A percentile compares a stretch with the other conserved stretches of the same genome.
These are phyloP conservation scores for Ctenosaura bakeri DNA, from an alignment of 2,797 vertebrate genomes.

Conservation along the genomic window DNA sequence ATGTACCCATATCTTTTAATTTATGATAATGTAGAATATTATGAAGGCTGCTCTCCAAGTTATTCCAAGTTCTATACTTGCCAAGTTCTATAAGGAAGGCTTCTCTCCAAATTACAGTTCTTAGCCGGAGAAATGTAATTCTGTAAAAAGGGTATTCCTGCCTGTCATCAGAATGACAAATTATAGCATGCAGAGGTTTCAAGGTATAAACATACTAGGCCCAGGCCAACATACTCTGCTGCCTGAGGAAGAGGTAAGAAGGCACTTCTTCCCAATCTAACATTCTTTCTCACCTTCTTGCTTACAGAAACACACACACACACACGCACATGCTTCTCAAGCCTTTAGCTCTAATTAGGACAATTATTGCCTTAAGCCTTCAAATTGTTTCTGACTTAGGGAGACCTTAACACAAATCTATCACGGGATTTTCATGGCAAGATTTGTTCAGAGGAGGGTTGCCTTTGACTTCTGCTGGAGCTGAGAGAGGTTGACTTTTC, in stretches of 20 bases:
- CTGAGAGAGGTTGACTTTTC: too few relatives aligned
- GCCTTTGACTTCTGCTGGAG: too few relatives aligned
- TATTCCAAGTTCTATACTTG: not conserved
- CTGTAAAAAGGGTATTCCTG: not conserved
- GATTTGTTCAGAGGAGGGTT: too few relatives aligned
- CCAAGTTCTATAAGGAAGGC: not conserved
- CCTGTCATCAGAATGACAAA: not conserved
- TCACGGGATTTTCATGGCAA: too few relatives aligned
- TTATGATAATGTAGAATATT: not conserved
- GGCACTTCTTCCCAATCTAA: not conserved
- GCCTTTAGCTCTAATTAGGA: not conserved
- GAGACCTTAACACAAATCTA: too few relatives aligned
- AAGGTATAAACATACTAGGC: not conserved
- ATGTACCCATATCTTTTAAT: not conserved
- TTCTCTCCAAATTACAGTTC: slow-evolving; percentile 11
- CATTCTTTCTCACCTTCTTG: not conserved
- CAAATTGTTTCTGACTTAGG: too few relatives aligned
- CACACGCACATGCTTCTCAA: not conserved
- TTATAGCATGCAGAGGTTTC: not conserved
- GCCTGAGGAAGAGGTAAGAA: not conserved
- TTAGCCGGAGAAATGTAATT: not conserved
- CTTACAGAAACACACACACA: not conserved
- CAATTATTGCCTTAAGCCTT: too few relatives aligned
- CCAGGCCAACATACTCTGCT: too few relatives aligned
- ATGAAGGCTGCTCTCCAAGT: not conserved